These are phyloP conservation scores for Tetrao urogallus DNA, from an alignment of 2,113 vertebrate species.

Conservation along the genomic window DNA sequence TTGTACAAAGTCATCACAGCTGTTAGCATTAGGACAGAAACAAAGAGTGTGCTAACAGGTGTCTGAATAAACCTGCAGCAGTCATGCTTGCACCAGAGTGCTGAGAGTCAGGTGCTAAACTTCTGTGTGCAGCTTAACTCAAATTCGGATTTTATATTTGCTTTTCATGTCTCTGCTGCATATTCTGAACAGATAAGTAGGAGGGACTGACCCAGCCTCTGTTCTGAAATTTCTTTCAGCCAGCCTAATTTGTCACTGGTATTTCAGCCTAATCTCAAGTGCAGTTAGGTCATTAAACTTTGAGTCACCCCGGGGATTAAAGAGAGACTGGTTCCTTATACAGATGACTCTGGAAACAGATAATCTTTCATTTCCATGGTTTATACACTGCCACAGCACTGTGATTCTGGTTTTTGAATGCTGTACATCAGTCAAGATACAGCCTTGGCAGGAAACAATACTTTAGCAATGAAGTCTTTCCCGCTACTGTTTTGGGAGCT, in stretches of 20 bases:
- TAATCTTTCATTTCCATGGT: neutral
- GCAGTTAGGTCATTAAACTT: conserved; percentile 16
- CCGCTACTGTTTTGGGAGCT: neutral
- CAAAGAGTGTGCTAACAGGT: neutral
- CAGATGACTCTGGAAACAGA: neutral
- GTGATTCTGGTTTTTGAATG: neutral
- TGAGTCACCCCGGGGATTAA: conserved; percentile 40
- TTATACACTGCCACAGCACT: neutral
- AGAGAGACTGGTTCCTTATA: neutral
- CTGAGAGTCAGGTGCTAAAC: neutral
- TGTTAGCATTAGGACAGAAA: neutral
- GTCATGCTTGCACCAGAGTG: rapidly evolving
- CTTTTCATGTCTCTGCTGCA: neutral
- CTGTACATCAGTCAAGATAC: neutral
- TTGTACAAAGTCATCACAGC: neutral
- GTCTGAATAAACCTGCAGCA: neutral
- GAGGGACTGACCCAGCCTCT: neutral
- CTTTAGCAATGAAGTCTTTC: neutral
- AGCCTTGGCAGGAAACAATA: neutral
- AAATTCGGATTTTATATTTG: neutral
- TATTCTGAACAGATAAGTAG: neutral
- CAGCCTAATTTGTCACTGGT: neutral
- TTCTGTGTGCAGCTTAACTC: neutral
- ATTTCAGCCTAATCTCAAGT: neutral
- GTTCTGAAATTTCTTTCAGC: neutral